phyloP scores from a whole-genome alignment of 2,888 invertebrate species.

The Fabriciana adippe region DNA sequence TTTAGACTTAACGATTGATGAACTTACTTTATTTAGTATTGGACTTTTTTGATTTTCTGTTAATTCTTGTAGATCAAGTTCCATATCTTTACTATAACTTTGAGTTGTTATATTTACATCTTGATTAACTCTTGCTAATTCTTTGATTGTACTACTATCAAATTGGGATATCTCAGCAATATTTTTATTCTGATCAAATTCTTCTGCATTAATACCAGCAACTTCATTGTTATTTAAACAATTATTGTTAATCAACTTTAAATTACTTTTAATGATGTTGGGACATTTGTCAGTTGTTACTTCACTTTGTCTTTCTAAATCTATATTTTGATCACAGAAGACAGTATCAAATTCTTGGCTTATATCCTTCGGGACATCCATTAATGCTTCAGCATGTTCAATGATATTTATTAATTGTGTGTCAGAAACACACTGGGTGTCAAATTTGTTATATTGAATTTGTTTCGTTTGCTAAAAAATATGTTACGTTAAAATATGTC shows the following conservation, averaged over 20 bases:
- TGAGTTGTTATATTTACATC: not conserved
- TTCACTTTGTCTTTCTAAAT: not conserved
- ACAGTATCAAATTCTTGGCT: conserved; percentile 62
- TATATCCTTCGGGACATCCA: conserved; percentile 49
- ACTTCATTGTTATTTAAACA: not conserved
- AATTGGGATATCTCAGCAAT: not conserved
- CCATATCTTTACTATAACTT: not conserved
- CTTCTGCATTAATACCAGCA: not conserved
- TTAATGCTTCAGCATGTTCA: conserved; percentile 58
- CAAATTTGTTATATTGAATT: conserved; percentile 51
- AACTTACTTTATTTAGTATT: conserved; percentile 49
- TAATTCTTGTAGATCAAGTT: conserved; percentile 26
- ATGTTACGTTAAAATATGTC: too few relatives aligned
- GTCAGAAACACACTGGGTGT: conserved; percentile 66
- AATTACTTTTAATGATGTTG: not conserved
- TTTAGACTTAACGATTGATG: conserved; percentile 29
- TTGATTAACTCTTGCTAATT: not conserved
- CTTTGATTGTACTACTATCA: not conserved
- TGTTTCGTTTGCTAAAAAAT: conserved; percentile 41
- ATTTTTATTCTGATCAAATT: not conserved
- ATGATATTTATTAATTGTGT: conserved; percentile 66
- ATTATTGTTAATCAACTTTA: not conserved
- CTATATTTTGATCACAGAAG: conserved; percentile 39
- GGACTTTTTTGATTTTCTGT: conserved; percentile 51
- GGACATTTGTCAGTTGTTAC: not conserved